Conservation (phyloP, 2,113 vertebrate species). For the Leptobrachium ailaonicum region DNA sequence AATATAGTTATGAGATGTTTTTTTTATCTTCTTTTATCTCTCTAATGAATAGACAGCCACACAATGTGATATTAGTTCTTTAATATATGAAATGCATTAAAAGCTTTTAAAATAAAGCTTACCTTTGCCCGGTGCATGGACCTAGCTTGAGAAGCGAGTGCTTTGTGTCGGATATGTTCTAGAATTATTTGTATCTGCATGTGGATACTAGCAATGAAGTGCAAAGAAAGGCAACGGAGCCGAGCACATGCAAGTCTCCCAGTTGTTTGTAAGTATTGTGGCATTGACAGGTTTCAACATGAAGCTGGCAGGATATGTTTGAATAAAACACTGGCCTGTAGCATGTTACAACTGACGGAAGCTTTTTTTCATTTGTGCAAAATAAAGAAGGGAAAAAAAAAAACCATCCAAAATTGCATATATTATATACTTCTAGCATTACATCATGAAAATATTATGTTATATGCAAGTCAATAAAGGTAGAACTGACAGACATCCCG, state of each 20-base stretch:
- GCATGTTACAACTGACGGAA: constrained; percentile 6
- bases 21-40: no score
- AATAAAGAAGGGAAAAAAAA: background rate
- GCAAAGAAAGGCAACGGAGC: constrained; percentile 12
- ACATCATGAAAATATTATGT: constrained; percentile 18
- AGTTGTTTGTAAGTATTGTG: constrained; percentile 21
- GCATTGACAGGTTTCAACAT: constrained; percentile 37
- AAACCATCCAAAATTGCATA: constrained; percentile 10
- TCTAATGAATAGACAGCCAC: no score
- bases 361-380: constrained; percentile 22
- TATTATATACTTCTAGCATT: constrained; percentile 9
- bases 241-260: constrained; percentile 9
- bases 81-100: background rate
- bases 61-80: background rate
- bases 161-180: constrained; percentile 8
- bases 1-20: no score
- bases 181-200: constrained; percentile 18
- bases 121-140: constrained; percentile 27
- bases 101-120: constrained; percentile 2
- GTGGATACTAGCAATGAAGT: background rate
- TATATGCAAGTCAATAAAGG: constrained; percentile 7
- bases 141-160: background rate
- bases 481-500: constrained; percentile 16
- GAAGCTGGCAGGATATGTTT: constrained; percentile 39
- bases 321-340: constrained; percentile 6